Conservation (phyloP, 1,140 invertebrate species). For the Planococcus citri region DNA sequence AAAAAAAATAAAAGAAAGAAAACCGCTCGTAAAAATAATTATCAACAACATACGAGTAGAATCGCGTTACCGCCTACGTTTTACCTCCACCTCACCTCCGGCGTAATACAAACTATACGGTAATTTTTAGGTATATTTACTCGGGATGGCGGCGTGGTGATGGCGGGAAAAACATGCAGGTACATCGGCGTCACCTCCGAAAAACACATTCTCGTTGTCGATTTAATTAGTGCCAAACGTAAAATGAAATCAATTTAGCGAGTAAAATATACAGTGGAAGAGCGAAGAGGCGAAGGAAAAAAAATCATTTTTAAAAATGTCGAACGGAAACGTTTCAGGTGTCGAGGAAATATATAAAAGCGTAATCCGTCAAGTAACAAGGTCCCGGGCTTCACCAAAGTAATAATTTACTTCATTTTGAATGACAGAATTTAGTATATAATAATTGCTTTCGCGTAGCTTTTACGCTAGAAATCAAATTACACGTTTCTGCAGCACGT, state of each 20-base stretch:
- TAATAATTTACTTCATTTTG: conserved; percentile 20
- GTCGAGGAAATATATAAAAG: conserved; percentile 18
- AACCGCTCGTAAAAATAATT: no score
- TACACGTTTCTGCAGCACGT: conserved; percentile 14
- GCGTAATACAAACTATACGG: no score
- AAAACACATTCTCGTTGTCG: background rate
- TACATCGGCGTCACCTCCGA: no score
- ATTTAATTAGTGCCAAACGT: background rate
- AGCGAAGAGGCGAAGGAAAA: background rate
- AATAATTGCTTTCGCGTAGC: conserved; percentile 4
- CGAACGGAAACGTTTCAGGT: conserved; percentile 19
- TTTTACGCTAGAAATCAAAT: conserved; percentile 16
- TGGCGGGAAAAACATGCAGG: no score
- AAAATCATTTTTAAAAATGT: background rate
- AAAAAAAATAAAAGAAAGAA: no score
- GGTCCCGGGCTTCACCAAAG: conserved; percentile 9
- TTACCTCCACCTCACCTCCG: no score
- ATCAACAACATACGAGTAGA: no score
- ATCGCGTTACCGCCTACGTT: no score
- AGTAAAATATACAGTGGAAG: background rate
- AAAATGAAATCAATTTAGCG: background rate
- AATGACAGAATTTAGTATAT: conserved; percentile 20
- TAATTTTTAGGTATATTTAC: no score
- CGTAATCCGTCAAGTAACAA: conserved; percentile 17
- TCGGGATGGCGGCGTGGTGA: no score